These are phyloP conservation scores for Marcusenius ussheri DNA, from an alignment of 2,113 vertebrate species.

Conservation along the genomic window DNA sequence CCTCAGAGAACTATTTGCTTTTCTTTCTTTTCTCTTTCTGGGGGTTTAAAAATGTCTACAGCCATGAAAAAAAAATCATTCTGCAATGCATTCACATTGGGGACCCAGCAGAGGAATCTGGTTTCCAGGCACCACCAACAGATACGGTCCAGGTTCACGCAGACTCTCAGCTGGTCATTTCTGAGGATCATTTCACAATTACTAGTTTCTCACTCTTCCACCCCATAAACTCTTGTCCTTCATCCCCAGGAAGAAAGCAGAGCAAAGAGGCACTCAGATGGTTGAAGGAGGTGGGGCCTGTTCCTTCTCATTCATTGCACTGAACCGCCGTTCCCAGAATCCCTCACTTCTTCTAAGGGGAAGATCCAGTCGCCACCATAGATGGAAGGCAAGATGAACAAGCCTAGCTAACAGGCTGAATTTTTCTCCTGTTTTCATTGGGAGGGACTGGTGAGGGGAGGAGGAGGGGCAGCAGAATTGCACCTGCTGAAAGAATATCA, in stretches of 20 bases:
- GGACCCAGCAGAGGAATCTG: background rate
- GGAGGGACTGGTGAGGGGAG: background rate
- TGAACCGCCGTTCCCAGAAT: background rate
- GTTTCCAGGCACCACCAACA: background rate
- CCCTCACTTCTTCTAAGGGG: background rate
- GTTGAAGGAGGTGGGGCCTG: conserved; percentile 21
- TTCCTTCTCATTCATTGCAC: conserved; percentile 24
- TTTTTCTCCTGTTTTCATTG: background rate
- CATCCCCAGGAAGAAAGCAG: conserved; percentile 20
- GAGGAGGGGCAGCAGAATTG: background rate
- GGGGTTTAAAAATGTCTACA: background rate
- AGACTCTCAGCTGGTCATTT: conserved; percentile 21
- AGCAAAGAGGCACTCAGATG: background rate
- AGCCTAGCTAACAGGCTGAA: background rate
- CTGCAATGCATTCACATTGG: background rate
- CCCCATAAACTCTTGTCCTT: conserved; percentile 41
- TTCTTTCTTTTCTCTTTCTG: background rate
- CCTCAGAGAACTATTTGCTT: background rate
- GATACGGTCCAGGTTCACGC: conserved; percentile 8
- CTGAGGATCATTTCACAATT: conserved; percentile 33
- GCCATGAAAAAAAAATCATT: background rate
- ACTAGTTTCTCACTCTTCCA: conserved; percentile 33
- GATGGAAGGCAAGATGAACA: background rate
- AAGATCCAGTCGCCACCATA: background rate
- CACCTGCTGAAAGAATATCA: conserved; percentile 3